Conservation (phyloP, 1,140 invertebrate species). For the Drosophila erecta region DNA sequence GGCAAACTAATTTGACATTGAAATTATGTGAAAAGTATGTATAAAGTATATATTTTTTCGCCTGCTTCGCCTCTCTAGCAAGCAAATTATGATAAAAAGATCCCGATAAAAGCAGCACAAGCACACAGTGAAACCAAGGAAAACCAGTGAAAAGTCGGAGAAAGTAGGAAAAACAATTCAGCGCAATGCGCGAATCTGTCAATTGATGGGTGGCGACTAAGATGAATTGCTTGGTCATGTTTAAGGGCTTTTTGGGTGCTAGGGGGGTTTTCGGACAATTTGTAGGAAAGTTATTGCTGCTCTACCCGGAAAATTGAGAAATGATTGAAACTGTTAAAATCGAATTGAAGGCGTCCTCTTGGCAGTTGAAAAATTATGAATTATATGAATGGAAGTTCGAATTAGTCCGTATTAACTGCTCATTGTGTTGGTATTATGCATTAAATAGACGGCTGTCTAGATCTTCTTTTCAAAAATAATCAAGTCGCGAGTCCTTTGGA, state of each 20-base stretch:
- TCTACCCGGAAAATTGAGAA: conserved; percentile 10
- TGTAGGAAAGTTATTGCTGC: background rate
- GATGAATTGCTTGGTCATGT: conserved; percentile 52
- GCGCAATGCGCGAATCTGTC: conserved; percentile 53
- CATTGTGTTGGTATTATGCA: too few species aligned
- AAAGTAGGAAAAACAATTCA: conserved; percentile 46
- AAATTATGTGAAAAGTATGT: conserved; percentile 65
- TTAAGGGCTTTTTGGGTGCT: too few species aligned
- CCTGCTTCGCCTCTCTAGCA: conserved; percentile 8
- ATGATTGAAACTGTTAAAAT: conserved; percentile 24
- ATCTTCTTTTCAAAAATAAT: background rate
- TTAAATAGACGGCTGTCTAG: too few species aligned
- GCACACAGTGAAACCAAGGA: background rate
- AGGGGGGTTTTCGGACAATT: background rate
- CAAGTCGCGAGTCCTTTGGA: too few species aligned
- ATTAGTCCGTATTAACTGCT: too few species aligned
- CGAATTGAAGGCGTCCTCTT: conserved; percentile 9
- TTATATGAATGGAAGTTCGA: background rate
- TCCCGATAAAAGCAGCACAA: conserved; percentile 18
- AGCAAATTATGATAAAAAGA: conserved; percentile 63
- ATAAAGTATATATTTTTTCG: conserved; percentile 4
- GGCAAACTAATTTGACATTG: conserved; percentile 78
- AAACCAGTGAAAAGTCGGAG: conserved; percentile 3
- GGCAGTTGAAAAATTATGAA: conserved; percentile 11
- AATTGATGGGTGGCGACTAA: conserved; percentile 51